These are phyloP conservation scores for Caenorhabditis macrosperma DNA, from an alignment of 2,888 invertebrate genomes.

Conservation along the genomic window DNA sequence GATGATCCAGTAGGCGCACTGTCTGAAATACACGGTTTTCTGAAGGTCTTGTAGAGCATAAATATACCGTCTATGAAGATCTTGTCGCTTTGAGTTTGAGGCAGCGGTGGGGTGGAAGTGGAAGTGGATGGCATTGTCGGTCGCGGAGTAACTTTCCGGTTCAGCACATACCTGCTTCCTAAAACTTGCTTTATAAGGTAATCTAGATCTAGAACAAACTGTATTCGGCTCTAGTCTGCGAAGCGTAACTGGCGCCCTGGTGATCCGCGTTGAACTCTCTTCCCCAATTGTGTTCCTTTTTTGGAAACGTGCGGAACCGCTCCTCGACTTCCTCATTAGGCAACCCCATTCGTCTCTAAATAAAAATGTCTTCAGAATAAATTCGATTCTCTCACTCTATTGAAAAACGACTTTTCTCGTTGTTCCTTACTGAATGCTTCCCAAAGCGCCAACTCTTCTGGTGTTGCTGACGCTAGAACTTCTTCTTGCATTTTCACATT, in stretches of 20 bases:
- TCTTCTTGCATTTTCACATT: neutral
- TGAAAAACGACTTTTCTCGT: conserved; percentile 1
- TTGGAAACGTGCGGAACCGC: conserved; percentile 6
- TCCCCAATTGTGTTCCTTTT: neutral
- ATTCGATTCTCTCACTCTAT: conserved; percentile 4
- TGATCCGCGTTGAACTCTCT: neutral
- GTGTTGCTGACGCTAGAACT: neutral
- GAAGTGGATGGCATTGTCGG: neutral
- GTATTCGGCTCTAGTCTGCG: conserved; percentile 17
- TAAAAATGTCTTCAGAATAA: neutral
- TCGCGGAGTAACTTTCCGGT: neutral
- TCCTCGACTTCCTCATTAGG: neutral
- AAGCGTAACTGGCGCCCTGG: conserved; percentile 14
- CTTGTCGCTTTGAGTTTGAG: neutral
- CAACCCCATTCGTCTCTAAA: neutral
- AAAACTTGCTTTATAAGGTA: neutral
- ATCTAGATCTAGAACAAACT: conserved; percentile 8
- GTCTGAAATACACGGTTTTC: conserved; percentile 9
- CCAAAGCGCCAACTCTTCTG: conserved; percentile 22
- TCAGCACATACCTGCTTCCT: conserved; percentile 34
- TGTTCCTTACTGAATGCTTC: neutral
- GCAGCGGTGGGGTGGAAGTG: neutral
- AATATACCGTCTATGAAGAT: conserved; percentile 27
- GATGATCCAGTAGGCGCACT: conserved; percentile 1
- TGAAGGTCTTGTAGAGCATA: neutral